Percentiles rank a stretch among this genome's conserved stretches.
phyloP scores from a whole-genome alignment of 2,888 invertebrate genomes.

The Drosophila borborema region DNA sequence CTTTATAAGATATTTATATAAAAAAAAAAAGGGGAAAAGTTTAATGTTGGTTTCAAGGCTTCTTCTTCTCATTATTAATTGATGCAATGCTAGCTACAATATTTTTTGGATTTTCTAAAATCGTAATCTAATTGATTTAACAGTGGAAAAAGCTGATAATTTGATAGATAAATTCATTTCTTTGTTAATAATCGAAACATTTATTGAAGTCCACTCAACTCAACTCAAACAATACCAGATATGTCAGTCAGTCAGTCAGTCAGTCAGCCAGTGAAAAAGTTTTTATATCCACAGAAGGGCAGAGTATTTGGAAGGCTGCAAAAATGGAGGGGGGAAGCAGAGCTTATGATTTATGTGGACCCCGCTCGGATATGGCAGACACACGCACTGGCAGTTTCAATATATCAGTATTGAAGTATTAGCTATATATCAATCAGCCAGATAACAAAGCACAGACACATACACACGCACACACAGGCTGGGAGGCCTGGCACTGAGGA shows the following conservation, averaged over 20 bases:
- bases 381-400: conserved; percentile 25
- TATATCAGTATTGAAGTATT: conserved; percentile 37
- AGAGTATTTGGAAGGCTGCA: conserved; percentile 31
- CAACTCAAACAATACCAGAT: neutral
- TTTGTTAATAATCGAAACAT: neutral
- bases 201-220: neutral
- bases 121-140: neutral
- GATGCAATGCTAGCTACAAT: too few species aligned
- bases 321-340: neutral
- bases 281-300: neutral
- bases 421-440: conserved; percentile 50
- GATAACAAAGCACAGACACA: conserved; percentile 14
- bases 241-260: neutral
- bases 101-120: too few species aligned
- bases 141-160: neutral
- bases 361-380: conserved; percentile 11
- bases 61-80: too few species aligned
- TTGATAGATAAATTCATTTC: neutral
- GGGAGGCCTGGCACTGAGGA: neutral
- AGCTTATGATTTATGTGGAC: conserved; percentile 40
- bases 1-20: too few species aligned
- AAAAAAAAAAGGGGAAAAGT: too few species aligned
- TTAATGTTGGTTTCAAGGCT: too few species aligned
- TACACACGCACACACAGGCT: neutral
- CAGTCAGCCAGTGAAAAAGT: neutral